A percentile compares a stretch with the other conserved stretches of the same genome.
phyloP scores from a whole-genome alignment of 2,113 vertebrate species.

The Salvelinus sp. region DNA sequence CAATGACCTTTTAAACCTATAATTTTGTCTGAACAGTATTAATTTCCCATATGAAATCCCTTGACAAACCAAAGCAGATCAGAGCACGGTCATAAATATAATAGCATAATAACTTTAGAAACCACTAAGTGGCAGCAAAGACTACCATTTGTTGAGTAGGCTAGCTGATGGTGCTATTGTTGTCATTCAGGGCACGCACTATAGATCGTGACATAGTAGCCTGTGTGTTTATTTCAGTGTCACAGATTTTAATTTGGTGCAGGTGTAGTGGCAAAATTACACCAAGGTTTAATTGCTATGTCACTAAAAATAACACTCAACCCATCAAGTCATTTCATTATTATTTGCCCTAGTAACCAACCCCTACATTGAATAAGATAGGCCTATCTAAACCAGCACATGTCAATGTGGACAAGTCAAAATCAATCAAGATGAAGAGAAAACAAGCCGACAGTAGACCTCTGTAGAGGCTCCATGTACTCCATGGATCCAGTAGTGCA shows the following conservation, averaged over 20 bases:
- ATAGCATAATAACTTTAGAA: background rate
- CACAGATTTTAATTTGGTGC: background rate
- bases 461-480: background rate
- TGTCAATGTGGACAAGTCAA: background rate
- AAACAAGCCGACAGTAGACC: background rate
- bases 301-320: background rate
- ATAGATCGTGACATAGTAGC: background rate
- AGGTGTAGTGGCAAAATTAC: background rate
- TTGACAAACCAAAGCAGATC: background rate
- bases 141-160: background rate
- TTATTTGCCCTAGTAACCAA: background rate
- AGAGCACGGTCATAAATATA: background rate
- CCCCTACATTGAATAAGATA: too few relatives aligned
- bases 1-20: background rate
- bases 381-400: too few relatives aligned
- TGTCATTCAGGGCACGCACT: background rate
- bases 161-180: background rate
- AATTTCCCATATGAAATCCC: background rate
- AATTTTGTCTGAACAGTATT: background rate
- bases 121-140: constrained; percentile 62
- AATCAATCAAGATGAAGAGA: background rate
- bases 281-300: background rate
- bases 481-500: background rate
- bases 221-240: background rate
- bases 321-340: background rate